Evolutionary conservation across 2,888 invertebrate species (phyloP), one percentile per base, ranked within the genome.

Genomic region (Tetragnatha montana): DNA sequence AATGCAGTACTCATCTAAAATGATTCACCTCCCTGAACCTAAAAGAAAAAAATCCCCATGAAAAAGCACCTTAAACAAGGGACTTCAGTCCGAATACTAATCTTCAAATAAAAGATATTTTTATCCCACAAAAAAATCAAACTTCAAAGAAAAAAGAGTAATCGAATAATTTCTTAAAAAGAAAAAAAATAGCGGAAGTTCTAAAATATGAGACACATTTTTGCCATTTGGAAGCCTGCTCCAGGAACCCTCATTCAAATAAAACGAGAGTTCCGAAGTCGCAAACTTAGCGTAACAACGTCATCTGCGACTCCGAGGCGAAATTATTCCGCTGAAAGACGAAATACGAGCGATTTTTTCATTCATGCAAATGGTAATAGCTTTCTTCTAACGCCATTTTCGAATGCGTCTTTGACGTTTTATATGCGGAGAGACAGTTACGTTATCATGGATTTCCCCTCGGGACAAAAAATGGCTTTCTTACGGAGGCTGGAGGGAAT

Each of bases 251-350:
- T 50, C 73, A 80, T 86, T 80, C 73, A 74, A 78, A 86, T 86
- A 74, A 86, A 79, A 79, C 60, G 86, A 79, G 80, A 74, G 80
- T 78, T 73, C 47, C 80, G n/a, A 86, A 80, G 86, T 86, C 86
- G 19, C 80, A 86, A 80, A 79, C 80, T 86, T 86, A 80, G 86
- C 80, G 22, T 79, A 86, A 86, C 86, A 86, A 86, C 86, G 79
- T 86, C 76, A 76, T 86, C 73, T 47, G 79, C 79, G 47, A 79
- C 79, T 69, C 73, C 86, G 19, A 73, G 86, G 73, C 79, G 35
- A 80, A 80, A 86, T 86, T 86, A 86, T 86, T 86, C 86, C 51
- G 86, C 73, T 78, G 86, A 74, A 51, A 78, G 71, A 78, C 86
- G 79, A 86, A 80, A 86, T 86, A 86, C 70, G 86, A 86, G 71